phyloP scores from a whole-genome alignment of 2,113 vertebrate species.

The Numenius arquata region DNA sequence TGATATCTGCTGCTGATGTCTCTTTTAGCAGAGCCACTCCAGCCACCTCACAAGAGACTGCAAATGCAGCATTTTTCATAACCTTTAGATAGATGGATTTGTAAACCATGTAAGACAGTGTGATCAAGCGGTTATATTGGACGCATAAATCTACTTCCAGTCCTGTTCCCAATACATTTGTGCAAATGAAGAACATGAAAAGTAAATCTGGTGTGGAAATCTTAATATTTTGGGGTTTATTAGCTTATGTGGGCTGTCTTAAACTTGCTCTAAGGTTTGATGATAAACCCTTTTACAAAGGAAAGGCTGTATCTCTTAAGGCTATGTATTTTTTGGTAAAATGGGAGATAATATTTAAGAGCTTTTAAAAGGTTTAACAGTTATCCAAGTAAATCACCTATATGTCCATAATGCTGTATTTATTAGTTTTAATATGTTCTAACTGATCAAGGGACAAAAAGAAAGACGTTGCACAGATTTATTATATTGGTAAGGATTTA shows the following conservation, averaged over 20 bases:
- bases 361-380: neutral
- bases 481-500: neutral
- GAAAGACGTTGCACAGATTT: neutral
- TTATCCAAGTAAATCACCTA: neutral
- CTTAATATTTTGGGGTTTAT: neutral
- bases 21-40: neutral
- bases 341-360: neutral
- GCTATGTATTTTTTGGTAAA: neutral
- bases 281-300: neutral
- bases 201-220: neutral
- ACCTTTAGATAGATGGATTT: neutral
- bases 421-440: neutral
- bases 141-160: conserved; percentile 2
- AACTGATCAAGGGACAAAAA: neutral
- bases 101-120: neutral
- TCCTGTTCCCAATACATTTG: neutral
- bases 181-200: neutral
- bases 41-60: neutral
- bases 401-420: neutral
- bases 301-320: neutral
- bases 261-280: neutral
- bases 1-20: rapidly evolving
- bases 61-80: conserved; percentile 12
- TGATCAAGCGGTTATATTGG: neutral
- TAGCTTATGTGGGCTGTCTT: neutral